Conservation (phyloP, 2,113 vertebrate species). For the Sphaerodactylus townsendi region DNA sequence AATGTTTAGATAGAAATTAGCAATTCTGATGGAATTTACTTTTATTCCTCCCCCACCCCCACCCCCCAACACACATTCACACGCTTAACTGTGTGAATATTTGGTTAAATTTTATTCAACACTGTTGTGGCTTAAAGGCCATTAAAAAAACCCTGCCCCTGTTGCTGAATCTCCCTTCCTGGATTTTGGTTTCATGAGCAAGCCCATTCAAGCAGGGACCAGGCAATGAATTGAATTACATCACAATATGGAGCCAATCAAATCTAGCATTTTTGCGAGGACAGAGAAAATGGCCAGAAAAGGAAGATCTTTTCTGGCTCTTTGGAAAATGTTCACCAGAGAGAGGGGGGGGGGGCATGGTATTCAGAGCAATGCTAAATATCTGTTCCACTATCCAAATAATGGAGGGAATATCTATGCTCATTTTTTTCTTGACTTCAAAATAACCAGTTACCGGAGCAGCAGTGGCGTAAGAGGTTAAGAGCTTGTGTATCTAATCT, state of each 20-base stretch:
- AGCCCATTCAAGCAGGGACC: neutral
- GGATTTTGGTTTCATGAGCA: neutral
- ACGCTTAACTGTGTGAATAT: neutral
- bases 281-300: neutral
- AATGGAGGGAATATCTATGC: neutral
- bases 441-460: fast-evolving
- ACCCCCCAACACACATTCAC: neutral
- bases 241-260: neutral
- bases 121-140: neutral
- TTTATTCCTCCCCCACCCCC: no score
- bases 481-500: no score
- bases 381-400: neutral
- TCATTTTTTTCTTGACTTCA: neutral
- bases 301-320: neutral
- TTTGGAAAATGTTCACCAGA: neutral
- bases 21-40: neutral
- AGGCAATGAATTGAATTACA: neutral
- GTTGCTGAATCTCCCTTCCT: neutral
- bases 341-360: neutral
- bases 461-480: no score
- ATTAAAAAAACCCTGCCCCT: no score
- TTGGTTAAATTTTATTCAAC: neutral
- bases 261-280: neutral
- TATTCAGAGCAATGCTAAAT: neutral
- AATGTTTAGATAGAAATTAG: neutral